Evolutionary conservation across 2,113 vertebrate species (phyloP).

Genomic region (Bombycilla garrulus): DNA sequence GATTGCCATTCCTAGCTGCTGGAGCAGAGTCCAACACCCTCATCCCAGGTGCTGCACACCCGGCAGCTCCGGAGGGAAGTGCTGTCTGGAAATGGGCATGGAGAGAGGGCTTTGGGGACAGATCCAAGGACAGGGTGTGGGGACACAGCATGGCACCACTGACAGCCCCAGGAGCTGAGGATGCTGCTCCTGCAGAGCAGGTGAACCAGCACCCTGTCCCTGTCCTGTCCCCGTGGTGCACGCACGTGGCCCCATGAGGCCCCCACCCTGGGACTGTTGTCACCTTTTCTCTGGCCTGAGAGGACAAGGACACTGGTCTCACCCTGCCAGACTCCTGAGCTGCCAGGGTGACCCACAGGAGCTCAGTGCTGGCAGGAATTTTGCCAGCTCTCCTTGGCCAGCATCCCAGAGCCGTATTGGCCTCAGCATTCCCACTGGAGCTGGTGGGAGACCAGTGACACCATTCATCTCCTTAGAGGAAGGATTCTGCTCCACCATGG

Average conservation of each 20-base stretch:
- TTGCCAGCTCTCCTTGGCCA: not conserved
- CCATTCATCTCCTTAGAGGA: not conserved
- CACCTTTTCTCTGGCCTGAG: not conserved
- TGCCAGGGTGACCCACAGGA: not conserved
- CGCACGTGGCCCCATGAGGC: accelerated
- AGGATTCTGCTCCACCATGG: not conserved
- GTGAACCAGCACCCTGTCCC: not conserved
- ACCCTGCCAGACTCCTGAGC: not conserved
- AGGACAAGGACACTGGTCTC: not conserved
- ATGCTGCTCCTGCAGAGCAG: not conserved
- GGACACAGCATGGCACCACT: not conserved
- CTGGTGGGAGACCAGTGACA: not conserved
- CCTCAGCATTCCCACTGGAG: not conserved
- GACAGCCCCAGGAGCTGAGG: not conserved
- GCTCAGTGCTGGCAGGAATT: not conserved
- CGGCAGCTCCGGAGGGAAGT: not conserved
- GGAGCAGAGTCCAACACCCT: not conserved
- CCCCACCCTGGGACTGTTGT: accelerated
- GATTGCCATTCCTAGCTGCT: not conserved
- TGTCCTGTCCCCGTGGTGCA: not conserved
- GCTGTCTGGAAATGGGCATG: not conserved
- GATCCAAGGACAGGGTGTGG: not conserved
- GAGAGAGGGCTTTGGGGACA: not conserved
- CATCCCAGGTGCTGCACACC: not conserved
- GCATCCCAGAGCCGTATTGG: not conserved